A percentile compares a stretch with the other conserved stretches of the same genome.
phyloP scores from a whole-genome alignment of 2,888 invertebrate genomes.

The Ennomos fuscantarius region DNA sequence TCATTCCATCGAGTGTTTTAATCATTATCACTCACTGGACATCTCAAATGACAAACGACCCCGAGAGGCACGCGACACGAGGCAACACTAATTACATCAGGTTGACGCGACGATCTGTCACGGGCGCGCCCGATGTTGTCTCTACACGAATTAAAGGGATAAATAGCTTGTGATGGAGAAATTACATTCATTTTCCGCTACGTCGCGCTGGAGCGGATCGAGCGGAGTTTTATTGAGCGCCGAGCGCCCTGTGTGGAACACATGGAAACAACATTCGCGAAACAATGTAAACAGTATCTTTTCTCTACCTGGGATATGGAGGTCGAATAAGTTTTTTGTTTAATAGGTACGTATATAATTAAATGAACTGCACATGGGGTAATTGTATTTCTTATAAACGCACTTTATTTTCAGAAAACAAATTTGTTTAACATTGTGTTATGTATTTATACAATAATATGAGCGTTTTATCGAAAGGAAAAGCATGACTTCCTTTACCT shows the following conservation, averaged over 20 bases:
- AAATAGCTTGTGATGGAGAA: slow-evolving; percentile 54
- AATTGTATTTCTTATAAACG: too few relatives aligned
- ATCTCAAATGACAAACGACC: slow-evolving; percentile 36
- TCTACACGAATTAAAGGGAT: slow-evolving; percentile 56
- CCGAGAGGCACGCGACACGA: slow-evolving; percentile 33
- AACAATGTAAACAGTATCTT: not conserved
- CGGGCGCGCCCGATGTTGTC: slow-evolving; percentile 39
- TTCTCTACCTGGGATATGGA: too few relatives aligned
- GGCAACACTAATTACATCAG: slow-evolving; percentile 47
- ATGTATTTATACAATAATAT: too few relatives aligned
- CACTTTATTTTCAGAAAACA: too few relatives aligned
- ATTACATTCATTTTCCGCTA: slow-evolving; percentile 57
- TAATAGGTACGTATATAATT: too few relatives aligned
- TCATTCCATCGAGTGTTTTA: slow-evolving; percentile 7
- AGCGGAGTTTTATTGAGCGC: slow-evolving; percentile 19
- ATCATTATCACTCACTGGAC: slow-evolving; percentile 8
- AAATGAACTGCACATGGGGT: too few relatives aligned
- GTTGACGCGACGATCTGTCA: slow-evolving; percentile 51
- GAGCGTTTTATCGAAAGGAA: too few relatives aligned
- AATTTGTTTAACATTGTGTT: too few relatives aligned
- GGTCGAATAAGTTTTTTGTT: too few relatives aligned
- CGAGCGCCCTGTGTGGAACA: slow-evolving; percentile 11
- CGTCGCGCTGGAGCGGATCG: slow-evolving; percentile 32
- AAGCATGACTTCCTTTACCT: not conserved
- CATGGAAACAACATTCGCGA: slow-evolving; percentile 11